These are phyloP conservation scores for Plagodis pulveraria DNA, from an alignment of 2,888 invertebrate genomes.

Conservation along the genomic window DNA sequence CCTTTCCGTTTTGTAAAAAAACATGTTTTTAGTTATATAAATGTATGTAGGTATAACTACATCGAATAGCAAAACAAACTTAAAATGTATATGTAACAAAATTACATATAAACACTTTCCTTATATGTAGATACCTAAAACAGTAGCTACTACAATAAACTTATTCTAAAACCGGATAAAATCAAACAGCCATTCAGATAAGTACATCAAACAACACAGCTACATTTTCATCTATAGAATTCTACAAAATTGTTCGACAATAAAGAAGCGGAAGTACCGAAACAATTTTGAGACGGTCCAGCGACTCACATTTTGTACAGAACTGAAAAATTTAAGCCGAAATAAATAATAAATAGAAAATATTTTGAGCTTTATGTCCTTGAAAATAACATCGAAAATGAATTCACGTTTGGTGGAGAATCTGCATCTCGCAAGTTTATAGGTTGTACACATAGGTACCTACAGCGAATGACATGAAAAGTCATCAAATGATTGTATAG, in stretches of 20 bases:
- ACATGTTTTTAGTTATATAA: no score
- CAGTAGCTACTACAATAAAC: no score
- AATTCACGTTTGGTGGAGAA: neutral
- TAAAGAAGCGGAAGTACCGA: conserved; percentile 60
- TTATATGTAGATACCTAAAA: no score
- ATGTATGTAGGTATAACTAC: no score
- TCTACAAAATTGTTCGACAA: conserved; percentile 37
- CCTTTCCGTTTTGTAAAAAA: no score
- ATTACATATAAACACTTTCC: no score
- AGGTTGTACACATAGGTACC: conserved; percentile 33
- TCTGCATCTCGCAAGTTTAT: conserved; percentile 52
- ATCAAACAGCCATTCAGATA: conserved; percentile 6
- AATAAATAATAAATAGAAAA: neutral
- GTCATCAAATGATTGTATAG: conserved; percentile 52
- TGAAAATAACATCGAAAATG: conserved; percentile 4
- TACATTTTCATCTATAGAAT: conserved; percentile 13
- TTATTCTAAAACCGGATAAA: neutral
- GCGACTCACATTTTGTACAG: conserved; percentile 53
- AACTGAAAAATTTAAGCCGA: conserved; percentile 21
- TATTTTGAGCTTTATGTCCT: conserved; percentile 2
- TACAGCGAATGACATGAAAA: conserved; percentile 54
- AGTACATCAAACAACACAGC: conserved; percentile 18
- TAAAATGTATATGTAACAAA: no score
- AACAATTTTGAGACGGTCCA: conserved; percentile 69
- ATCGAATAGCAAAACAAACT: no score